Conservation (phyloP, 2,113 vertebrate genomes). For the Emberiza fucata region DNA sequence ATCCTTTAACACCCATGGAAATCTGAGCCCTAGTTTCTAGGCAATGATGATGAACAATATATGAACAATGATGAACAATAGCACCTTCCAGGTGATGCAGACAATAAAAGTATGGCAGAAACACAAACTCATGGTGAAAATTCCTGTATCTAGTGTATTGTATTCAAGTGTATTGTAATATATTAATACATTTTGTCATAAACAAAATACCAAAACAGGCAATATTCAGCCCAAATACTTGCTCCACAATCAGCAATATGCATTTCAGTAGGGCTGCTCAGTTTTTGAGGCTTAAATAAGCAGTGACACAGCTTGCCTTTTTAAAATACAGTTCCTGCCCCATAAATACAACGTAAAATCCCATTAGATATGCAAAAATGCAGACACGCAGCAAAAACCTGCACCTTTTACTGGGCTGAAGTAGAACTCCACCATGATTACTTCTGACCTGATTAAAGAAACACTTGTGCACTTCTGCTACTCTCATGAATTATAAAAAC, state of each 20-base stretch:
- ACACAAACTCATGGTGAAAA: background rate
- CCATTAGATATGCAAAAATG: background rate
- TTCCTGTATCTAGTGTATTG: background rate
- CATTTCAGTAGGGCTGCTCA: background rate
- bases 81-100: background rate
- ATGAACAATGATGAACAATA: background rate
- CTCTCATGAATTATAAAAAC: background rate
- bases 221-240: background rate
- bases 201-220: fast-evolving
- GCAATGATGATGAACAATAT: background rate
- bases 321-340: background rate
- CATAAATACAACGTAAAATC: background rate
- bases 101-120: background rate
- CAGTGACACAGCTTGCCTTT: background rate
- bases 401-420: background rate
- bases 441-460: background rate
- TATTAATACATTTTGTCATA: background rate
- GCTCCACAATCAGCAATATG: background rate
- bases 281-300: background rate
- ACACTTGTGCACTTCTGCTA: background rate
- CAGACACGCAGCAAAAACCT: background rate
- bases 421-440: background rate
- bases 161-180: background rate
- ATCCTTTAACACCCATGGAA: background rate
- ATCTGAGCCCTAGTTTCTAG: background rate